Base-by-base conservation (phyloP, 2,113 vertebrate genomes). In the Cyanoliseus patagonus region DNA sequence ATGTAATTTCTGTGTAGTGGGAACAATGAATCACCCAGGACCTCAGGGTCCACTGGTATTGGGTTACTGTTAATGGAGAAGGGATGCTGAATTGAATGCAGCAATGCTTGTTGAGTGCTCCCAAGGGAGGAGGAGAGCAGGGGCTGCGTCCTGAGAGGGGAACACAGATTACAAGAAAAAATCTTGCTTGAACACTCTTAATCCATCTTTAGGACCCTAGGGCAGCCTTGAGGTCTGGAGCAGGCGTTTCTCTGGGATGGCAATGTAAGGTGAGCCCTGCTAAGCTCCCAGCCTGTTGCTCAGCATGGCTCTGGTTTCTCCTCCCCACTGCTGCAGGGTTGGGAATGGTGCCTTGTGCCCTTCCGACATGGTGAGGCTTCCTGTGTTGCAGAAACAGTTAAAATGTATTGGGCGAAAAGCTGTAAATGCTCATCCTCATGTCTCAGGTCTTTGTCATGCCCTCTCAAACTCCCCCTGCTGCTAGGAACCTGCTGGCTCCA, bases 31-130 rank as follows among this genome's bases (percentile, higher is more conserved):
- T 77, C 94, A 92, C 53, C 17, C 35, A 4, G 47, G 52, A 90
- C 92, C 1, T 0, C 70, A 63, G 83, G 86, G 81, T 77, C 75
- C n/a, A 8, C 73, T 49, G 81, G 52, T 86, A 70, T 63, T 94
- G 94, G 95, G 92, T 92, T 93, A 57, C 76, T 91, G 85, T 11
- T 63, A 88, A 86, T 85, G 90, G 66, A 67, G 83, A 49, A 83
- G 55, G 92, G 59, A 91, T 82, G 77, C 81, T 59, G 89, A 88
- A 91, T 11, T 79, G 93, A 92, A 53, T 53, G 76, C 75, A 91
- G 70, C 77, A 95, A 63, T 5, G 10, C 66, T 95, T 57, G 27
- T 49, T 41, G 76, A 68, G 83, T 69, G 52, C 55, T 95, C 88
- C 66, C 22, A 1, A 61, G 78, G 68, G 81, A 93, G 44, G 49